These are phyloP conservation scores for Alexandromys fortis DNA, from an alignment of 2,113 vertebrate genomes.

Conservation along the genomic window DNA sequence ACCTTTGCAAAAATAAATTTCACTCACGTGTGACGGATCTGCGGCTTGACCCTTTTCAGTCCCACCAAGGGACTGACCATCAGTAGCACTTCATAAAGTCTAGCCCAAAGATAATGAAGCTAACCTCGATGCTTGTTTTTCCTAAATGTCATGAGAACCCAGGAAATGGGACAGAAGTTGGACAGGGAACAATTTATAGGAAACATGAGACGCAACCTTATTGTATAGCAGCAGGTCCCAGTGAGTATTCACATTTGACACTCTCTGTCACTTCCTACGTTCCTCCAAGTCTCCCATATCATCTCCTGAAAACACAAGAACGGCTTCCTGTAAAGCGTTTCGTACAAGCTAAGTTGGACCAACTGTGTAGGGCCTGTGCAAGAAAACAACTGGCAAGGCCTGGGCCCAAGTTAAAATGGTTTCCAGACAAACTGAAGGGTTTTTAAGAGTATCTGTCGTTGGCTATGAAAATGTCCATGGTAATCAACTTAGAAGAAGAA, in stretches of 20 bases:
- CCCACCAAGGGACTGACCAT: neutral
- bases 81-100: neutral
- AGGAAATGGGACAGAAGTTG: neutral
- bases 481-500: neutral
- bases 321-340: neutral
- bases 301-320: no score
- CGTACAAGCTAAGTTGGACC: neutral
- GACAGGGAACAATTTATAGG: neutral
- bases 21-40: neutral
- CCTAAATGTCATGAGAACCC: neutral
- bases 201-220: neutral
- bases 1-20: neutral
- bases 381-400: neutral
- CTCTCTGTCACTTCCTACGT: neutral
- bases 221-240: neutral
- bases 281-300: neutral
- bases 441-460: neutral
- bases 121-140: neutral
- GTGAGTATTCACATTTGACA: neutral
- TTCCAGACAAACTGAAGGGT: neutral
- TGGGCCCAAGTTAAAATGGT: neutral
- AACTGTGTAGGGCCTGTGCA: neutral
- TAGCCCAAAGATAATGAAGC: neutral
- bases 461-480: neutral
- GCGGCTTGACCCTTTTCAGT: neutral